phyloP scores from a whole-genome alignment of 2,888 invertebrate genomes.

The Drosophila siamana region DNA sequence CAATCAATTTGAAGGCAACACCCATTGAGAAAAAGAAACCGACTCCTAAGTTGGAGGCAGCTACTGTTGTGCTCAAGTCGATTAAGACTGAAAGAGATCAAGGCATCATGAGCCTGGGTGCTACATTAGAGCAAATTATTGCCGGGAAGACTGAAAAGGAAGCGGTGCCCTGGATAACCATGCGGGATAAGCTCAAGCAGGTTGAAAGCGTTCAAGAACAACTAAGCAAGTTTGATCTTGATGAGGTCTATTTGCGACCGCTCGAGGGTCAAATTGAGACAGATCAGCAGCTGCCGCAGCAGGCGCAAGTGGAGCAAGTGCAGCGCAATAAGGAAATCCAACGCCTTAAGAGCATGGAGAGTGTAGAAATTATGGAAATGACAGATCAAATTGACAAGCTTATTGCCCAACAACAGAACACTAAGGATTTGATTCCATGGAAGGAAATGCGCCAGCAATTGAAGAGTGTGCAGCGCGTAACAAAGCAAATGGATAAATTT shows the following conservation, averaged over 20 bases:
- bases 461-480: slow-evolving; percentile 84
- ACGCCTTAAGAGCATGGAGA: slow-evolving; percentile 84
- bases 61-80: slow-evolving; percentile 86
- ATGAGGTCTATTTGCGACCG: slow-evolving; percentile 86
- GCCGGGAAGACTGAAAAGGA: slow-evolving; percentile 84
- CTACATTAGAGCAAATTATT: slow-evolving; percentile 84
- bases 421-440: slow-evolving; percentile 83
- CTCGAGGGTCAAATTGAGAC: slow-evolving; percentile 70
- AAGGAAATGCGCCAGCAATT: slow-evolving; percentile 84
- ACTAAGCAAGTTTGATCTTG: slow-evolving; percentile 84
- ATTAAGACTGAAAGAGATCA: slow-evolving; percentile 86
- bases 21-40: slow-evolving; percentile 86
- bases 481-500: slow-evolving; percentile 85
- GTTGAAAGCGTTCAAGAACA: slow-evolving; percentile 85
- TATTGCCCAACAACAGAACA: slow-evolving; percentile 80
- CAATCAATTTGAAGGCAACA: slow-evolving; percentile 87
- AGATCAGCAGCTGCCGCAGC: slow-evolving; percentile 69
- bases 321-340: slow-evolving; percentile 84
- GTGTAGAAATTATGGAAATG: slow-evolving; percentile 84
- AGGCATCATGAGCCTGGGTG: slow-evolving; percentile 83
- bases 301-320: slow-evolving; percentile 82
- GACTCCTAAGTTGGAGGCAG: slow-evolving; percentile 86
- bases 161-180: slow-evolving; percentile 84
- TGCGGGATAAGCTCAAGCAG: slow-evolving; percentile 83
- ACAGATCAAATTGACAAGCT: slow-evolving; percentile 84